These are phyloP conservation scores for Anniella stebbinsi DNA, from an alignment of 2,797 vertebrate species.

Conservation along the genomic window DNA sequence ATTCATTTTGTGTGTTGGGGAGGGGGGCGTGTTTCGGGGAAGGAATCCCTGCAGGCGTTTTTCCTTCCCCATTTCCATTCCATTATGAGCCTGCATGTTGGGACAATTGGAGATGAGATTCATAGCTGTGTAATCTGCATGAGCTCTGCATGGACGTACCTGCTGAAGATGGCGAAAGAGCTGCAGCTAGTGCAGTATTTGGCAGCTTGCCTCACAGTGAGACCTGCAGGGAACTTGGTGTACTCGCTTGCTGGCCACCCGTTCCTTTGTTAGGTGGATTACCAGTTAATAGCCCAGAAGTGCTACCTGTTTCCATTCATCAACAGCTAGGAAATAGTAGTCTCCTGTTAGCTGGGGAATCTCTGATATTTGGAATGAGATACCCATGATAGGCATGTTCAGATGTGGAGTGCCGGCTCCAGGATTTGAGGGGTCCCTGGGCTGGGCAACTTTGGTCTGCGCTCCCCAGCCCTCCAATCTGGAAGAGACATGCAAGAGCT, in stretches of 20 bases:
- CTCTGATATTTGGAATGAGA: no score
- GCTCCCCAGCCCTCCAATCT: no score
- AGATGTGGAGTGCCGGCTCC: no score
- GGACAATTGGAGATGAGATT: background rate
- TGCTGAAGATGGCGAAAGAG: background rate
- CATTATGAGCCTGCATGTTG: background rate
- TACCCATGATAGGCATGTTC: no score
- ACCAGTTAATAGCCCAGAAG: background rate
- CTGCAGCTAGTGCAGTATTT: background rate
- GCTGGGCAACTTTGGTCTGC: no score
- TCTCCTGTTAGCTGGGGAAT: no score
- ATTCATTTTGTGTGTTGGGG: background rate
- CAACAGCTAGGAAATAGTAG: background rate
- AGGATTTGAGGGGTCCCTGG: no score
- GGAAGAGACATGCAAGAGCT: no score
- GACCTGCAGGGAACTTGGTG: background rate
- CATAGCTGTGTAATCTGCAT: background rate
- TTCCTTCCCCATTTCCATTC: background rate
- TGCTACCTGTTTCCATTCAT: no score
- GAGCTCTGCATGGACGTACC: background rate
- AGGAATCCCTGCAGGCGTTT: no score
- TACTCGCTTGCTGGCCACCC: background rate
- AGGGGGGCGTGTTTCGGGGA: no score
- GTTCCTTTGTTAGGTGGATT: background rate
- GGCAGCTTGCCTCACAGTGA: background rate